Evolutionary conservation across 2,797 vertebrate genomes (phyloP), one percentile per base, ranked within the genome.

Genomic region (Argyrosomus regius): DNA sequence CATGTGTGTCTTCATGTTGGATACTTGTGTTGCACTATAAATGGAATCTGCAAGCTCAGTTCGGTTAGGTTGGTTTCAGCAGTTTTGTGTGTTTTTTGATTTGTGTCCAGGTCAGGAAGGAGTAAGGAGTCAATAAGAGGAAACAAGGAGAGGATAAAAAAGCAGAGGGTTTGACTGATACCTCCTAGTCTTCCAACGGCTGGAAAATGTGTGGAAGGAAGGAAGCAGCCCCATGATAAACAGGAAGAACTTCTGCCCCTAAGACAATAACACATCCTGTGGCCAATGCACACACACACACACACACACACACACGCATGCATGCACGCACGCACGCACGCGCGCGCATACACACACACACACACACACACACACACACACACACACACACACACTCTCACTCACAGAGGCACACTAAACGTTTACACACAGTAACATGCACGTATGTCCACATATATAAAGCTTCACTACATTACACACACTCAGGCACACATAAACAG

Each of bases 201-300:
- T 88, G 82, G 77, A 91, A 89, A 87, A 88, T 84, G 84, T 77
- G 83, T 88, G 81, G 87, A 88, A 87, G 90, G 86, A 91, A 92
- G 92, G 90, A 93, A 93, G 83, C 84, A 57, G 84, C 64, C 48
- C 72, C 60, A 60, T 78, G 81, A 93, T 93, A 94, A 96, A 95
- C 93, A 95, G 94, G 93, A 95, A 94, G 92, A 88, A 88, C 80
- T 89, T 91, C 88, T 89, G 87, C 88, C 84, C 75, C 80, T 28
- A 78, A 92, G 85, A 95, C 91, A 92, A 93, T 91, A 88, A 92
- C 88, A 91, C 85, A 82, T 90, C 88, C 85, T 90, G 87, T 73
- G 67, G 67, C 82, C 35, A 48, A 43, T 61, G 67, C 82, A 58
- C 79, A 57, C 58, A 68, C 79, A 70, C 56, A 46, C 52, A 43